Evolutionary conservation across 2,888 invertebrate species (phyloP).

Genomic region (Drosophila ochracea): DNA sequence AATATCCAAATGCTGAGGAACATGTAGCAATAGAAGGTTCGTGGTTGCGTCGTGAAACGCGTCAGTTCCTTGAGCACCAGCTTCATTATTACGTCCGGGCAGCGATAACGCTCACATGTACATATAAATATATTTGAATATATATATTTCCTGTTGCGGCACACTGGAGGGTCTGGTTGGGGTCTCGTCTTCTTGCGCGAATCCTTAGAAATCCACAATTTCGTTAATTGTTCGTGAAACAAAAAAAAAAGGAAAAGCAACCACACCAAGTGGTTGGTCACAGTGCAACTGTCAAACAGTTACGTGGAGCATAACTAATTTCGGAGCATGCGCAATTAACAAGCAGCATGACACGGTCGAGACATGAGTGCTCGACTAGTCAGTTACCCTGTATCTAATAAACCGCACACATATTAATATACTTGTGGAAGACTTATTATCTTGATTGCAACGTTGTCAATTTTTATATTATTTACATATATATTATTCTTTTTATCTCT

Average conservation of each 20-base stretch:
- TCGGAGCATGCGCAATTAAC: slow-evolving; percentile 61
- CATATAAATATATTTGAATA: neutral
- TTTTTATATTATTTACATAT: neutral
- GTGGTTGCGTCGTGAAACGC: slow-evolving; percentile 89
- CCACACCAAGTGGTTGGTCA: slow-evolving; percentile 12
- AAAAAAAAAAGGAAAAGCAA: slow-evolving; percentile 11
- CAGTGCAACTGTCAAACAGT: slow-evolving; percentile 51
- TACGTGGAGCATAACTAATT: slow-evolving; percentile 68
- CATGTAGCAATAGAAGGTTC: slow-evolving; percentile 93
- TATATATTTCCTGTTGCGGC: slow-evolving; percentile 12
- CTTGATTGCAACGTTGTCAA: neutral
- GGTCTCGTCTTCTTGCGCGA: neutral
- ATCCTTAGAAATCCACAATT: neutral
- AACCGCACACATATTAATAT: neutral
- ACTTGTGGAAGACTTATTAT: neutral
- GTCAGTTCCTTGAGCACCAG: slow-evolving; percentile 87
- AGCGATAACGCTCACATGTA: slow-evolving; percentile 31
- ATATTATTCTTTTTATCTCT: neutral
- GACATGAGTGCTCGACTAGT: neutral
- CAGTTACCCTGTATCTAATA: neutral
- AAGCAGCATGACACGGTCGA: too few relatives aligned
- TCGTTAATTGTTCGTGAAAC: neutral
- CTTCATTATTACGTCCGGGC: slow-evolving; percentile 52
- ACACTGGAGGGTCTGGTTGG: slow-evolving; percentile 37
- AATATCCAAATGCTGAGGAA: slow-evolving; percentile 93